Evolutionary conservation across 2,113 vertebrate species (phyloP).

Genomic region (Poeciliopsis retropinna): DNA sequence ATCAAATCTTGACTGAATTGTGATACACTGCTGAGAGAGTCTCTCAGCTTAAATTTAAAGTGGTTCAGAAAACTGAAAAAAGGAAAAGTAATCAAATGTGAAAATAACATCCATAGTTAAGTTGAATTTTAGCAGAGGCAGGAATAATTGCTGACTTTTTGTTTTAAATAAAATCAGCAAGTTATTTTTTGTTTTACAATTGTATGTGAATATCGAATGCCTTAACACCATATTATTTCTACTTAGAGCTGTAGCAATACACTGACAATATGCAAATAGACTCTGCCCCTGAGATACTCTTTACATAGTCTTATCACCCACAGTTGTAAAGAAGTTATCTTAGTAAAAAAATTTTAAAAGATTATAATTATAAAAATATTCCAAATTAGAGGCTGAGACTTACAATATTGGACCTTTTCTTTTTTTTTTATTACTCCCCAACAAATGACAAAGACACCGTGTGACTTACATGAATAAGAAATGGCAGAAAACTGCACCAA

Average conservation of each 20-base stretch:
- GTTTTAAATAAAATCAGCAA: too few relatives aligned
- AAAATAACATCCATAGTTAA: not conserved
- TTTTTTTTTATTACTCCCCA: not conserved
- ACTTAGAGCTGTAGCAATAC: not conserved
- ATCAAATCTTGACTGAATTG: too few relatives aligned
- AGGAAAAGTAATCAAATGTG: too few relatives aligned
- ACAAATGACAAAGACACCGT: not conserved
- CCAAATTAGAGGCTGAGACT: not conserved
- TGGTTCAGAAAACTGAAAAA: too few relatives aligned
- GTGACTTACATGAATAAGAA: slow-evolving; percentile 11
- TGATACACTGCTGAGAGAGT: too few relatives aligned
- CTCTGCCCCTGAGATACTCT: not conserved
- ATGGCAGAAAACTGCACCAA: slow-evolving; percentile 31
- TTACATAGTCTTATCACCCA: too few relatives aligned
- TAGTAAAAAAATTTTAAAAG: not conserved
- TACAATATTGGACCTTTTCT: not conserved
- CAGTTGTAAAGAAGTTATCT: not conserved
- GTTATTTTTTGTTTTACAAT: not conserved
- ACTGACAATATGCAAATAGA: not conserved
- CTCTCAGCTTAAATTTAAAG: too few relatives aligned
- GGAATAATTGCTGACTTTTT: too few relatives aligned
- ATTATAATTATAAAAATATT: not conserved
- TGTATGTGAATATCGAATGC: not conserved
- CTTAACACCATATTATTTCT: not conserved
- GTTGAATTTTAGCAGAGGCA: not conserved